Evolutionary conservation across 2,888 invertebrate genomes (phyloP).

Genomic region (Lacanobia oleracea): DNA sequence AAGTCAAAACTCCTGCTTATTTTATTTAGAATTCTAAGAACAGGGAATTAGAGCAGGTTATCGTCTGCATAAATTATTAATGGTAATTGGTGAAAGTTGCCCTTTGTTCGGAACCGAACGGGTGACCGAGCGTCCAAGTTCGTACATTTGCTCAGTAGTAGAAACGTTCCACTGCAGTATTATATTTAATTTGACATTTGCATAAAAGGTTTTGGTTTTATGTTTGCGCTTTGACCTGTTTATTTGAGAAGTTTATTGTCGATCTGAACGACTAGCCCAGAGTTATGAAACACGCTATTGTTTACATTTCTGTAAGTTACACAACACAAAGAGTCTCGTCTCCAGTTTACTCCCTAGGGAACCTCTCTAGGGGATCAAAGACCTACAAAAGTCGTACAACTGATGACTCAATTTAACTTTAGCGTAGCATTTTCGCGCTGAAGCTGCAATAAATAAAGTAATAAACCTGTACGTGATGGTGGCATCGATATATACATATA

Average conservation of each 20-base stretch:
- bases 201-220: constrained; percentile 31
- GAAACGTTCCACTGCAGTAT: constrained; percentile 27
- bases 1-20: constrained; percentile 7
- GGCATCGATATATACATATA: no score
- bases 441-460: no score
- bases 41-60: neutral
- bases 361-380: no score
- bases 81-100: constrained; percentile 57
- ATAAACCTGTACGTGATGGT: no score
- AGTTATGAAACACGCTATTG: constrained; percentile 5
- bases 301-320: neutral
- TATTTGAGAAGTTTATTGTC: constrained; percentile 11
- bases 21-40: constrained; percentile 24
- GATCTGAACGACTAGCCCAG: no score
- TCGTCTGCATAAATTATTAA: constrained; percentile 13
- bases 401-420: no score
- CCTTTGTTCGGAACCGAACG: constrained; percentile 57
- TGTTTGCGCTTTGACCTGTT: constrained; percentile 19
- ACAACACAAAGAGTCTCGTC: no score
- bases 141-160: constrained; percentile 22
- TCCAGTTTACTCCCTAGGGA: no score
- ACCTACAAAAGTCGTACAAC: no score
- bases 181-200: constrained; percentile 37
- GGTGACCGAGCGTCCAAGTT: constrained; percentile 34
- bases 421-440: no score